Evolutionary conservation across 2,797 vertebrate genomes (phyloP), one percentile per base, ranked within the genome.

Genomic region (Melanotaenia trifasciata): DNA sequence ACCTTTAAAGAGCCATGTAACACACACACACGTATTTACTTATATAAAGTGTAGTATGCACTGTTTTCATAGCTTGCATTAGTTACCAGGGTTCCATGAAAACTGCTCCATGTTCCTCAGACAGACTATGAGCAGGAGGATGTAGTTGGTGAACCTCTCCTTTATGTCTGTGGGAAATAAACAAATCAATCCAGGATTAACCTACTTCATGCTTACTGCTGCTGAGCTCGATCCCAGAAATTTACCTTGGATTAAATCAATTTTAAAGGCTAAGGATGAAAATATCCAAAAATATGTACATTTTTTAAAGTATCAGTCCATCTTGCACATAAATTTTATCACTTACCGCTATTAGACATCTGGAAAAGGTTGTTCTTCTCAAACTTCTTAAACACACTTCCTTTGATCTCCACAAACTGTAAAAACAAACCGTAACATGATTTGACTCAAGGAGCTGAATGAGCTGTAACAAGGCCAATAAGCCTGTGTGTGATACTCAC

Each of bases 41-140:
- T 32, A 58, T 20, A 20, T 7, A 33, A 8, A 56, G 24, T 16
- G 26, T 28, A 18, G 24, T 51, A 7, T 53, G 32, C 66, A n/a
- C 2, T 50, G 53, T 33, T 14, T 64, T 22, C 43, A 36, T 22
- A 35, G 61, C 6, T 30, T 53, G 51, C 9, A 20, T 36, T 63
- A 24, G 11, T 92, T 92, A 99, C 98, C 98, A 86, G 97, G 96
- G 89, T 99, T 99, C 98, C 98, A 99, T 32, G 98, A 99, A 91
- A 99, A 99, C 90, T 99, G 98, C 82, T 99, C 98, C 98, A 99
- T 99, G 89, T 99, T 99, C 89, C 98, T 95, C 80, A 99, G 93
- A 92, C 98, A 99, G 35, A 99, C 97, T 61, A 99, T 99, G 82
- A 99, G 92, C 62, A 99, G 94, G 73, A 99, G 95, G 75, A 99